Percentiles rank a stretch among this genome's conserved stretches.
phyloP scores from a whole-genome alignment of 2,797 vertebrate species.

The Ceryle rudis region DNA sequence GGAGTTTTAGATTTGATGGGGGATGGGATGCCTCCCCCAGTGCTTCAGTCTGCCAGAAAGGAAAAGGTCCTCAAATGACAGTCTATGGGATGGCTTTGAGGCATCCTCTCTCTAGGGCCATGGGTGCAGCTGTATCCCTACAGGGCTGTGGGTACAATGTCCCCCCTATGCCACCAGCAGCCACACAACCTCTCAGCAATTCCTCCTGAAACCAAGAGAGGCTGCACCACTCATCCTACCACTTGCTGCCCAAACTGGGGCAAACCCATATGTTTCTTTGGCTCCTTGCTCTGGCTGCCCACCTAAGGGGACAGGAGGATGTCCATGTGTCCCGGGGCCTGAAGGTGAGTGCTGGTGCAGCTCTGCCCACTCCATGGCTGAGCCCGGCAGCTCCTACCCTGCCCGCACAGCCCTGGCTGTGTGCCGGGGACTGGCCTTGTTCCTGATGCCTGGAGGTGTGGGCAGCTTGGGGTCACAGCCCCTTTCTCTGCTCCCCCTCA shows the following conservation, averaged over 20 bases:
- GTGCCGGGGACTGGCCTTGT: not conserved
- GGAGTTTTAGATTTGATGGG: not conserved
- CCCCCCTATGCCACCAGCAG: not conserved
- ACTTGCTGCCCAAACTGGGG: fast-evolving
- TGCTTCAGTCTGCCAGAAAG: not conserved
- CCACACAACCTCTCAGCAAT: fast-evolving
- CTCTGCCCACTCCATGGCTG: not conserved
- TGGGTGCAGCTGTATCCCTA: not conserved
- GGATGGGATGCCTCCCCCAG: not conserved
- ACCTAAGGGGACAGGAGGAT: not conserved
- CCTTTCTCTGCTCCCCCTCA: fast-evolving
- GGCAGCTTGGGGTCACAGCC: not conserved
- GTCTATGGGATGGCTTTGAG: not conserved
- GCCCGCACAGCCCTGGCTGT: fast-evolving
- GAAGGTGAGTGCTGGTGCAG: fast-evolving
- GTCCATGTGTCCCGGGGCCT: fast-evolving
- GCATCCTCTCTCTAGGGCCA: not conserved
- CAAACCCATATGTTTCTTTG: fast-evolving
- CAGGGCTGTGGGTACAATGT: not conserved
- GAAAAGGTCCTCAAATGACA: not conserved
- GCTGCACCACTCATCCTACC: not conserved
- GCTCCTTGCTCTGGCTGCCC: not conserved
- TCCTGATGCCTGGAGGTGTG: fast-evolving
- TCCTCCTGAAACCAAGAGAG: fast-evolving
- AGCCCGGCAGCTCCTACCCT: not conserved